phyloP scores from a whole-genome alignment of 2,113 vertebrate genomes.

The Anarrhichthys ocellatus region DNA sequence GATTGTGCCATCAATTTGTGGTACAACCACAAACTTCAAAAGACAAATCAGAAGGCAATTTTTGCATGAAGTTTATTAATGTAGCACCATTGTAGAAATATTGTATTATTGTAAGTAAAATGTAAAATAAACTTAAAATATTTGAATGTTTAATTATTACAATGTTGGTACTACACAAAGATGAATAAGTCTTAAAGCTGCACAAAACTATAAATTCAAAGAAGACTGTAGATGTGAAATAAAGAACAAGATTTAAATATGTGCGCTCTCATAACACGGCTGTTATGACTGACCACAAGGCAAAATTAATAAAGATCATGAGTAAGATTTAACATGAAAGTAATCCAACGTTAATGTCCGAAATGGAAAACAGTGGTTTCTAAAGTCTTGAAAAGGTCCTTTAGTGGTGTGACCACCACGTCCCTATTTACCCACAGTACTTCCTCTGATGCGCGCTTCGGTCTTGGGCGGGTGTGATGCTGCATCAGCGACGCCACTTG shows the following conservation, averaged over 20 bases:
- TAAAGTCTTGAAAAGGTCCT: constrained; percentile 90
- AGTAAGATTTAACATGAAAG: neutral
- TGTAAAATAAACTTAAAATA: neutral
- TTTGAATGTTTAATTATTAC: neutral
- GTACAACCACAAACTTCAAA: neutral
- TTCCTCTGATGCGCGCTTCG: constrained; percentile 42
- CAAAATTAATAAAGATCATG: neutral
- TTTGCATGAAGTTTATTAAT: neutral
- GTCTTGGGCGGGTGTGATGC: constrained; percentile 68
- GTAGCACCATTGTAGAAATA: neutral
- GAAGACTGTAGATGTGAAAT: neutral
- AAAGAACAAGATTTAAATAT: neutral
- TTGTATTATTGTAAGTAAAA: neutral
- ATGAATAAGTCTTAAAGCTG: neutral
- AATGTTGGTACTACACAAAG: neutral
- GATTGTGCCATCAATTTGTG: neutral
- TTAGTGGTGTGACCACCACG: constrained; percentile 81
- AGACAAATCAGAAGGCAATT: neutral
- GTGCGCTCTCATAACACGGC: neutral
- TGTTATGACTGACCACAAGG: neutral
- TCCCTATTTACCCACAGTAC: constrained; percentile 56
- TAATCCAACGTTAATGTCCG: constrained; percentile 72
- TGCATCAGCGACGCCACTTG: constrained; percentile 79
- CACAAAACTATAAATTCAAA: neutral
- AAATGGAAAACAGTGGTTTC: constrained; percentile 86